A percentile compares a stretch with the other conserved stretches of the same genome.
phyloP scores from a whole-genome alignment of 1,140 invertebrate species.

The Atta cephalotes region DNA sequence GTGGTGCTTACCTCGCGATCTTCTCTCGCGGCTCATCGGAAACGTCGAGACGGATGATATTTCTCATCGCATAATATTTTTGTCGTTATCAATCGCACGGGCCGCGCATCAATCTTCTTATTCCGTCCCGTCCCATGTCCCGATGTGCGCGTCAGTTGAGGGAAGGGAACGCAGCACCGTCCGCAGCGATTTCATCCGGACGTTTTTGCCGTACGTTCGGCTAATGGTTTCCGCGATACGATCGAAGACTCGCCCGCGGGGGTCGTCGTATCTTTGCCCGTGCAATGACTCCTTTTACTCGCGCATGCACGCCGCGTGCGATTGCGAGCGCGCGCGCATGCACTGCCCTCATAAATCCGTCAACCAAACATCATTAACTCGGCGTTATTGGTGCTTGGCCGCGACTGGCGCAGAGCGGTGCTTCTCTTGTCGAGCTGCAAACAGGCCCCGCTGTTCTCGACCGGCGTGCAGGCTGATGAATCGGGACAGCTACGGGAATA shows the following conservation, averaged over 20 bases:
- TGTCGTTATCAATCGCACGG: constrained; percentile 69
- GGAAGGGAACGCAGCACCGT: constrained; percentile 25
- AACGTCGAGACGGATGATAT: not conserved
- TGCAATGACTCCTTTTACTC: constrained; percentile 75
- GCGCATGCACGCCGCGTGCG: constrained; percentile 51
- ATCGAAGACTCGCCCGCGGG: constrained; percentile 72
- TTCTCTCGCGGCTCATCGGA: not conserved
- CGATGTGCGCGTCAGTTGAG: constrained; percentile 20
- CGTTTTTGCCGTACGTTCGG: constrained; percentile 65
- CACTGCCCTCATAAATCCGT: constrained; percentile 78
- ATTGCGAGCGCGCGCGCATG: not conserved
- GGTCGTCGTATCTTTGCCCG: constrained; percentile 73
- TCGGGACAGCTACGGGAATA: constrained; percentile 66
- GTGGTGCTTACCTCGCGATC: constrained; percentile 9
- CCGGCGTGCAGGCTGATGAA: constrained; percentile 63
- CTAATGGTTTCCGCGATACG: constrained; percentile 76
- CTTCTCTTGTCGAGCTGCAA: constrained; percentile 60
- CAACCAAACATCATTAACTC: constrained; percentile 80
- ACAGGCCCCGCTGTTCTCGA: constrained; percentile 74
- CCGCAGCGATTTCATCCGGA: constrained; percentile 23
- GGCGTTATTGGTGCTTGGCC: constrained; percentile 76
- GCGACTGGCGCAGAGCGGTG: constrained; percentile 69
- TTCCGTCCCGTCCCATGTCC: not conserved
- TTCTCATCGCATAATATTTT: constrained; percentile 61
- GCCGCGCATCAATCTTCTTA: constrained; percentile 70